Conservation (phyloP, 2,797 vertebrate species). For the Pseudochirops cupreus region DNA sequence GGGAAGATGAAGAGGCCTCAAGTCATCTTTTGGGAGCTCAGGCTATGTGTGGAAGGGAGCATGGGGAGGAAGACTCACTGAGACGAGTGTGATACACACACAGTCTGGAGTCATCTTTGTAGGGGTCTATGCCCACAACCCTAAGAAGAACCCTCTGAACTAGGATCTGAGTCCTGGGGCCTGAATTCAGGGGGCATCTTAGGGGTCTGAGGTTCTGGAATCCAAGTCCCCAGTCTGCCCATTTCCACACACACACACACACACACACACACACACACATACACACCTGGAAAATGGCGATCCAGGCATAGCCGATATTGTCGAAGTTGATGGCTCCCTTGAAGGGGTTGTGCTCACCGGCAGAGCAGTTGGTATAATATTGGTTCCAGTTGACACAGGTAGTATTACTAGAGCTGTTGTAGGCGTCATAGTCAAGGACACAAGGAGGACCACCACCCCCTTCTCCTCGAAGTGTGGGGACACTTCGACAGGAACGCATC, state of each 20-base stretch:
- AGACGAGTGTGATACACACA: background rate
- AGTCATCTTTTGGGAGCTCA: background rate
- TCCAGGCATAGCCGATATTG: conserved; percentile 99
- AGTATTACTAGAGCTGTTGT: conserved; percentile 97
- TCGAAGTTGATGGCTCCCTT: conserved; percentile 99
- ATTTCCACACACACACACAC: background rate
- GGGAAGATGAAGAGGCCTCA: conserved; percentile 58
- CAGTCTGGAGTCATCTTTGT: background rate
- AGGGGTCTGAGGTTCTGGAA: background rate
- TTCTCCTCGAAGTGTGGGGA: conserved; percentile 92
- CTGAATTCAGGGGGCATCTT: background rate
- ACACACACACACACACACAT: no score
- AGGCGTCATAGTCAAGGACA: conserved; percentile 90
- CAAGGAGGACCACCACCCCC: conserved; percentile 88
- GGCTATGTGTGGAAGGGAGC: background rate
- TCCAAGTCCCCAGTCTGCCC: background rate
- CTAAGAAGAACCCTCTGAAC: background rate
- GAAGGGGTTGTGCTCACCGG: conserved; percentile 94
- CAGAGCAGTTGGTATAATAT: conserved; percentile 97
- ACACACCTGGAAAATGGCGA: conserved; percentile 97
- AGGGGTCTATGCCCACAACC: background rate
- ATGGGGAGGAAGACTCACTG: conserved; percentile 33
- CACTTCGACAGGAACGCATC: conserved; percentile 92
- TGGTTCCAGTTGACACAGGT: conserved; percentile 99
- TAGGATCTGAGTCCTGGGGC: background rate